A percentile compares a stretch with the other conserved stretches of the same genome.
phyloP scores from a whole-genome alignment of 2,113 vertebrate species.

The Scomber colias region DNA sequence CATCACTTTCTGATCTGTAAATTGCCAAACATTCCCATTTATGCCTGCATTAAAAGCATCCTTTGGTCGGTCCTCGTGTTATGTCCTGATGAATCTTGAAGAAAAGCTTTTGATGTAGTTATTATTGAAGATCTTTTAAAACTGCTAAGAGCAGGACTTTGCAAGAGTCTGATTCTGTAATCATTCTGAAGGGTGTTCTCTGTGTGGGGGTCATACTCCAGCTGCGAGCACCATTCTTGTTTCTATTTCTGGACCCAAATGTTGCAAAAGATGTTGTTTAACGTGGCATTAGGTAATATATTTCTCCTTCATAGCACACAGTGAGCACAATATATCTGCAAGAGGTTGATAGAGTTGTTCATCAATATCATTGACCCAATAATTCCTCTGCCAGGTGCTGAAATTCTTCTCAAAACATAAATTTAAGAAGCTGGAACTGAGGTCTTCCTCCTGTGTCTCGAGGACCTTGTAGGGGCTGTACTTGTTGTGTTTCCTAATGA shows the following conservation, averaged over 20 bases:
- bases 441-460: not conserved
- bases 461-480: not conserved
- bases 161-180: slow-evolving; percentile 47
- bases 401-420: not conserved
- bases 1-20: slow-evolving; percentile 85
- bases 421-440: too few relatives aligned
- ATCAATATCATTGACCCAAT: slow-evolving; percentile 38
- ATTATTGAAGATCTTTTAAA: slow-evolving; percentile 66
- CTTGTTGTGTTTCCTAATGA: slow-evolving; percentile 3
- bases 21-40: slow-evolving; percentile 81
- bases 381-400: slow-evolving; percentile 27
- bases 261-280: slow-evolving; percentile 40
- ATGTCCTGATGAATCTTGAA: slow-evolving; percentile 69
- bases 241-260: slow-evolving; percentile 43
- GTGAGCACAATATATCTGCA: slow-evolving; percentile 39
- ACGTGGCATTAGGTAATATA: slow-evolving; percentile 18
- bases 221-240: slow-evolving; percentile 43
- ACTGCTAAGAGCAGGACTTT: slow-evolving; percentile 55
- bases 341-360: slow-evolving; percentile 47
- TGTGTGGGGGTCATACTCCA: slow-evolving; percentile 29
- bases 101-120: slow-evolving; percentile 76
- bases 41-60: slow-evolving; percentile 78
- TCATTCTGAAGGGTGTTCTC: slow-evolving; percentile 44
- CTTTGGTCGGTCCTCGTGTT: slow-evolving; percentile 67
- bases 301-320: slow-evolving; percentile 27